Percentiles rank a stretch among this genome's conserved stretches.
phyloP scores from a whole-genome alignment of 1,140 invertebrate species.

The Pinna nobilis region DNA sequence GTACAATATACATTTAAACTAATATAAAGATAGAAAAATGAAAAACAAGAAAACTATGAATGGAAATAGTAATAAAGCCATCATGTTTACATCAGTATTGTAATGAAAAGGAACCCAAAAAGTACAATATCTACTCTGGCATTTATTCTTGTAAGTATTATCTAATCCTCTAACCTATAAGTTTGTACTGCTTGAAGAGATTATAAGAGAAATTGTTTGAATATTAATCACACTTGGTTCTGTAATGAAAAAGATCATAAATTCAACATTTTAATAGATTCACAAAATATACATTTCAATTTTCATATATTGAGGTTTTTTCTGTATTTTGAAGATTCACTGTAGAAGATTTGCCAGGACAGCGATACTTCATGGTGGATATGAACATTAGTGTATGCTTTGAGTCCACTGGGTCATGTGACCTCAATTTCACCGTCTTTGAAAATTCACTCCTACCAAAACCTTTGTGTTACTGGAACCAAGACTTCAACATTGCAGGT shows the following conservation, averaged over 20 bases:
- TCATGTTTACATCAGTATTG: neutral
- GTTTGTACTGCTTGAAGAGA: no score
- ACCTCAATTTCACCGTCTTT: neutral
- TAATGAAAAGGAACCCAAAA: neutral
- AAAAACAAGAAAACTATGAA: neutral
- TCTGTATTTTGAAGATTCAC: neutral
- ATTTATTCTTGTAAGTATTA: no score
- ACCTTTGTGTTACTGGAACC: constrained; percentile 5
- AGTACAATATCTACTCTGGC: no score
- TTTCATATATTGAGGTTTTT: neutral
- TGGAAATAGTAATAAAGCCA: neutral
- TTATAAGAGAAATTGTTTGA: no score
- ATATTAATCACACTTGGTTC: neutral
- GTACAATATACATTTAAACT: neutral
- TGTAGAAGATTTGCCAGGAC: constrained; percentile 22
- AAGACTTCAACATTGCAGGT: constrained; percentile 14
- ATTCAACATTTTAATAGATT: neutral
- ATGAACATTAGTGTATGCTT: constrained; percentile 37
- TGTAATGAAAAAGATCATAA: neutral
- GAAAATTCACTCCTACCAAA: constrained; percentile 22
- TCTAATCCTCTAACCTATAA: no score
- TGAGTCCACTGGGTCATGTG: constrained; percentile 21
- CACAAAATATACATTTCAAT: neutral
- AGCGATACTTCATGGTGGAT: constrained; percentile 30
- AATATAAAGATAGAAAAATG: neutral